These are phyloP conservation scores for Luperina nickerlii DNA, from an alignment of 2,888 invertebrate species.

Conservation along the genomic window DNA sequence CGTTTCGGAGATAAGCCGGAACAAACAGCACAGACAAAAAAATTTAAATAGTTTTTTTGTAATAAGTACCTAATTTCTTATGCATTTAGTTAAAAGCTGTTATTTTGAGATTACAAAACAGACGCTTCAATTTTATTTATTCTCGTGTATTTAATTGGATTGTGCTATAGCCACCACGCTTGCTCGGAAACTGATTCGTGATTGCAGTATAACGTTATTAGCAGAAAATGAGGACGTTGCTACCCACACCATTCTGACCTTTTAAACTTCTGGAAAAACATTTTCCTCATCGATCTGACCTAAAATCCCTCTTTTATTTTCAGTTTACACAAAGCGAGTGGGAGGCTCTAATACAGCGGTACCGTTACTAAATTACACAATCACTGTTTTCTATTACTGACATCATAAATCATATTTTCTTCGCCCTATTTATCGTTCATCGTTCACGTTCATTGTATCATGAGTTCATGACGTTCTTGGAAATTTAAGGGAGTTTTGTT, in stretches of 20 bases:
- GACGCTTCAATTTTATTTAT: not conserved
- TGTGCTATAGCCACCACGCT: not conserved
- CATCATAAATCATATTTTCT: conserved; percentile 35
- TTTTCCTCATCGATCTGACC: conserved; percentile 11
- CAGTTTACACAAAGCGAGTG: not conserved
- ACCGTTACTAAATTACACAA: conserved; percentile 3
- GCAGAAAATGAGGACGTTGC: conserved; percentile 9
- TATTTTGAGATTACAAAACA: not conserved
- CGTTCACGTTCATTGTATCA: conserved; percentile 49
- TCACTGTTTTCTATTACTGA: conserved; percentile 7
- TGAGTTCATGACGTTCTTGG: conserved; percentile 62
- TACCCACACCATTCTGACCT: conserved; percentile 32
- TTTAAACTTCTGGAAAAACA: conserved; percentile 27
- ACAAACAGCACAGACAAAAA: not conserved
- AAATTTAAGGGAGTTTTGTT: conserved; percentile 45
- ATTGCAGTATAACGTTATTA: not conserved
- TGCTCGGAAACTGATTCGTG: not conserved
- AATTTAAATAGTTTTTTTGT: no score
- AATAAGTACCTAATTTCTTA: not conserved
- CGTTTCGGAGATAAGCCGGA: not conserved
- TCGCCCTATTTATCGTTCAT: conserved; percentile 56
- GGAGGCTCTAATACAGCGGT: not conserved
- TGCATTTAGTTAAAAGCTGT: not conserved
- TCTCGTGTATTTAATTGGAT: no score
- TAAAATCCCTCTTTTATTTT: conserved; percentile 14